Base-by-base conservation (phyloP, 2,113 vertebrate genomes). In the Nycticorax nycticorax region DNA sequence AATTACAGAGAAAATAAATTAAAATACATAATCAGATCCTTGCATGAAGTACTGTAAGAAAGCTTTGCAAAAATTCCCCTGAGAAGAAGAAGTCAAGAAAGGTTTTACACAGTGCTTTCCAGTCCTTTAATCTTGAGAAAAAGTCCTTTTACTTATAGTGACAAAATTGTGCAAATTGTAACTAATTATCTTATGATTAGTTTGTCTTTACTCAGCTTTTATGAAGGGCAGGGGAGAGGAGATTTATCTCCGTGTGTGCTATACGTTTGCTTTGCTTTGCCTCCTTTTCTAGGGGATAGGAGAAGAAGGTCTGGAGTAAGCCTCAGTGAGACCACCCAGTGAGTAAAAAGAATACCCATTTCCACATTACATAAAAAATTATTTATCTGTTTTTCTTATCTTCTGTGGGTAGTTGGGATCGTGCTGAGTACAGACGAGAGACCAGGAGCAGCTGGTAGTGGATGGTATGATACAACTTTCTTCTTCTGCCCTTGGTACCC, bases 1-100 rank as follows among this genome's bases (percentile, higher is more conserved):
- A 91, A 97, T 97, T 95, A 62, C 71, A 85, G 80, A 62, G 73
- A 87, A 95, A 96, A 67, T 79, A 77, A 97, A 95, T 93, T 93
- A 85, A 95, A 96, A 95, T 85, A 66, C 47, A 50, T 96, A 76
- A 97, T 95, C 92, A 92, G 83, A 91, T 94, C 73, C 20, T 93
- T 89, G 48, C 83, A 87, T 63, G 62, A 94, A 93, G 26, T 81
- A 69, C 39, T 78, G 43, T 81, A 75, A 93, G 64, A 86, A 74
- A 96, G 76, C 83, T 81, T 78, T 93, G 50, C 73, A 91, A 85
- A 89, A 96, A 97, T 82, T 97, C 89, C 68, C 73, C 53, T 60
- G 83, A 91, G 95, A 96, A 84, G 24, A 84, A 86, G 7, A 89
- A 94, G 91, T 94, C 91, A 91, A 30, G 75, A 86, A 86, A 69